Percentiles rank a stretch among this genome's conserved stretches.
phyloP scores from a whole-genome alignment of 2,888 invertebrate species.

The Agrochola lota region DNA sequence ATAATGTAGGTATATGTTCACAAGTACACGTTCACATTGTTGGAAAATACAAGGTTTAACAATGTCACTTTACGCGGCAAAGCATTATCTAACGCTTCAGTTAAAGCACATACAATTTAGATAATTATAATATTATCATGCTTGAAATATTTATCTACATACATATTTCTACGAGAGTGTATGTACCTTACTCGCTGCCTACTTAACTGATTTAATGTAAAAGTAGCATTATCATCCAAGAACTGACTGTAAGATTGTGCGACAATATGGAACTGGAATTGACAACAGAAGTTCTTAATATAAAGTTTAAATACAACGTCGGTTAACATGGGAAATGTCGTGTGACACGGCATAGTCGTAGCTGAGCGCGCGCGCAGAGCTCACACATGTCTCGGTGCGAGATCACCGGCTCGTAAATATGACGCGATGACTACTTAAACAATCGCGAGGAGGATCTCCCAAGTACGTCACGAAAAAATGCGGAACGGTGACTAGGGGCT shows the following conservation, averaged over 20 bases:
- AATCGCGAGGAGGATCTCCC: constrained; percentile 47
- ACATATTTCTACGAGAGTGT: constrained; percentile 25
- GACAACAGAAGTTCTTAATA: constrained; percentile 49
- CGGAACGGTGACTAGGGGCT: constrained; percentile 33
- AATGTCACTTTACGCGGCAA: constrained; percentile 11
- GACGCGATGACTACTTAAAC: constrained; percentile 49
- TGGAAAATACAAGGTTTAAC: constrained; percentile 2
- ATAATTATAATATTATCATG: constrained; percentile 24
- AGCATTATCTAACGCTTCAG: constrained; percentile 30
- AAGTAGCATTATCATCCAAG: constrained; percentile 3
- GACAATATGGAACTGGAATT: constrained; percentile 34
- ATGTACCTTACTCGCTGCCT: not conserved
- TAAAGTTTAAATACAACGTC: constrained; percentile 58
- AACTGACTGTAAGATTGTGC: constrained; percentile 3
- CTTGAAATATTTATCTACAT: constrained; percentile 36
- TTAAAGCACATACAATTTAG: constrained; percentile 26
- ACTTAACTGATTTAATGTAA: constrained; percentile 9
- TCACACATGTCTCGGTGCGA: constrained; percentile 52
- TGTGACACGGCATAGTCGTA: constrained; percentile 53
- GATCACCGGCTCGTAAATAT: constrained; percentile 46
- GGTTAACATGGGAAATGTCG: constrained; percentile 60
- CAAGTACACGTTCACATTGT: constrained; percentile 12
- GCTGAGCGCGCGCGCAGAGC: constrained; percentile 63
- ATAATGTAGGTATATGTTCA: not conserved
- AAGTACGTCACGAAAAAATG: constrained; percentile 55